Evolutionary conservation across 2,888 invertebrate genomes (phyloP), one percentile per base, ranked within the genome.

Genomic region (Ochropleura plecta): DNA sequence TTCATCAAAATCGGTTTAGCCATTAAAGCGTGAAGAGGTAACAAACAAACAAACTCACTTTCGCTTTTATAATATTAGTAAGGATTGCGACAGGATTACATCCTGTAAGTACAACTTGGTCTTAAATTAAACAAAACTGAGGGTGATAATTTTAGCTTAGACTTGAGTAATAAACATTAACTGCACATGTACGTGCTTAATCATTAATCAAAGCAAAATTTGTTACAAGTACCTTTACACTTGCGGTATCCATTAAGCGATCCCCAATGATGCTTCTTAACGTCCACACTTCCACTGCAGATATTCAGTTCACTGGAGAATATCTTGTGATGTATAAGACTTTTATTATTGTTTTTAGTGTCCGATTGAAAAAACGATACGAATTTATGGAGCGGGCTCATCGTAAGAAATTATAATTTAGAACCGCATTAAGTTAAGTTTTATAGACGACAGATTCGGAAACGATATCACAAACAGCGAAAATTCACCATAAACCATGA

Each of bases 301-400:
- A 96, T 95, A 85, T 96, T 96, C 75, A 96, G 84, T 90, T 97
- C 97, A 95, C 97, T 97, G n/a, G 95, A 92, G 89, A 97, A 97
- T 86, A 96, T 95, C 86, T 97, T 97, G 81, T 96, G 97, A 73
- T 94, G 94, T 63, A 94, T 90, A 70, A 94, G 87, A 87, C 92
- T 94, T 87, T 93, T 94, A 48, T 93, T 92, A 88, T 94, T 96
- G 84, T 93, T 96, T 83, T 96, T 97, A 51, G 95, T 93, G 89
- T 97, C 97, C 68, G 95, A 92, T 92, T 97, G 97, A 90, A 97
- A 97, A 83, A 97, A 95, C 74, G 97, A 97, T 81, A 97, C 97
- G 70, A 97, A 95, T 90, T 97, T 97, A 86, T 97, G 97, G 62
- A 97, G 91, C 51, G 97, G 97, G 88, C 97, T 97, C 97, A 97